Evolutionary conservation across 1,140 invertebrate genomes (phyloP).

Genomic region (Helicorthomorpha holstii): DNA sequence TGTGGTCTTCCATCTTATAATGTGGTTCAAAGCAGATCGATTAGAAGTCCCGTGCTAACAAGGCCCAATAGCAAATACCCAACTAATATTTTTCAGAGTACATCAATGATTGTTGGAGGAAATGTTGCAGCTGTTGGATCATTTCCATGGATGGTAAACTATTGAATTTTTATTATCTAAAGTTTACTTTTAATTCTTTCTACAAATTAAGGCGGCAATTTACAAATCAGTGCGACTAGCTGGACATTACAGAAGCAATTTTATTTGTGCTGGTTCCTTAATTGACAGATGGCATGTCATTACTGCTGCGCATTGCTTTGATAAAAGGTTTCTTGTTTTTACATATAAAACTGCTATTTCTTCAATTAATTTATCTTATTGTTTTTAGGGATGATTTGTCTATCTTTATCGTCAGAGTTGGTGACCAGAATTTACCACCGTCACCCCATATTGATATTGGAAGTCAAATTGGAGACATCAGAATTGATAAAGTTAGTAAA

Average conservation of each 20-base stretch:
- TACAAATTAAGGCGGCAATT: neutral
- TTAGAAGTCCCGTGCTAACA: no score
- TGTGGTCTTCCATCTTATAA: neutral
- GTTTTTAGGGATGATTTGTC: neutral
- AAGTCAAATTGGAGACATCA: neutral
- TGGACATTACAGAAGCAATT: neutral
- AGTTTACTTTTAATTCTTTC: neutral
- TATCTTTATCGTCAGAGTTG: neutral
- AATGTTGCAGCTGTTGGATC: slow-evolving; percentile 70
- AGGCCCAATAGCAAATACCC: slow-evolving; percentile 57
- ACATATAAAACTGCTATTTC: neutral
- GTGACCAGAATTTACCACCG: neutral
- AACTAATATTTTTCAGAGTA: slow-evolving; percentile 22
- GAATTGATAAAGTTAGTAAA: neutral
- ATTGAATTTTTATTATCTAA: neutral
- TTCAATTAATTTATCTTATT: neutral
- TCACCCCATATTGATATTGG: neutral
- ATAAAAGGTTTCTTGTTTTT: neutral
- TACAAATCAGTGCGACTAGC: neutral
- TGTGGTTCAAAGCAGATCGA: slow-evolving; percentile 51
- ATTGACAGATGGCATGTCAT: neutral
- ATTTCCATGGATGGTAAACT: slow-evolving; percentile 84
- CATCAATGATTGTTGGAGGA: slow-evolving; percentile 59
- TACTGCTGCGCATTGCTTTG: neutral
- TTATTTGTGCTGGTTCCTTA: neutral